Percentiles rank a stretch among this genome's conserved stretches.
phyloP scores from a whole-genome alignment of 2,888 invertebrate species.

The Rhaphigaster nebulosa region DNA sequence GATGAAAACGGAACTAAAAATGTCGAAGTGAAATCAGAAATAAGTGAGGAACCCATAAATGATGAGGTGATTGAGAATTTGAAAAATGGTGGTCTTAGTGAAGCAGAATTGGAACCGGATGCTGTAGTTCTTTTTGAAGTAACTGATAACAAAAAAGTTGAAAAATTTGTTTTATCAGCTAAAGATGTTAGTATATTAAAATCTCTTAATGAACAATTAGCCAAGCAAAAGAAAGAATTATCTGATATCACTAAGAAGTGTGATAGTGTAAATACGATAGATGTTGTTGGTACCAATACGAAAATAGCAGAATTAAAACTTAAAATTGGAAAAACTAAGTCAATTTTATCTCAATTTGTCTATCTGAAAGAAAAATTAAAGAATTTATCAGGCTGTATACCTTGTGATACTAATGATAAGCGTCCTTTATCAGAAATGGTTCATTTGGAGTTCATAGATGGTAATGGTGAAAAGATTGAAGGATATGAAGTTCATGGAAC shows the following conservation, averaged over 20 bases:
- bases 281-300: constrained; percentile 64
- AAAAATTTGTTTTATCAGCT: constrained; percentile 66
- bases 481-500: constrained; percentile 65
- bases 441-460: constrained; percentile 65
- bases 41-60: constrained; percentile 62
- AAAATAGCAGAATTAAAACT: constrained; percentile 65
- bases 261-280: constrained; percentile 61
- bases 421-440: constrained; percentile 60
- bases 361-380: constrained; percentile 60
- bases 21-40: constrained; percentile 57
- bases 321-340: constrained; percentile 64
- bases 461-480: constrained; percentile 65
- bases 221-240: constrained; percentile 63
- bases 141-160: constrained; percentile 65
- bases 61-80: constrained; percentile 65
- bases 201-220: constrained; percentile 65
- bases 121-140: constrained; percentile 66
- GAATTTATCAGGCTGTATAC: constrained; percentile 32
- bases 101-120: constrained; percentile 66
- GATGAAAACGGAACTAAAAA: constrained; percentile 48
- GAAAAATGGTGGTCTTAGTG: constrained; percentile 63
- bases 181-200: constrained; percentile 66
- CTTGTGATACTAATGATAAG: constrained; percentile 49
- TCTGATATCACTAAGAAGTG: constrained; percentile 60
- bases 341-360: constrained; percentile 63